A percentile compares a stretch with the other conserved stretches of the same genome.
Evolutionary conservation across 1,140 invertebrate species (phyloP).

Genomic region (Eulimnadia texana): DNA sequence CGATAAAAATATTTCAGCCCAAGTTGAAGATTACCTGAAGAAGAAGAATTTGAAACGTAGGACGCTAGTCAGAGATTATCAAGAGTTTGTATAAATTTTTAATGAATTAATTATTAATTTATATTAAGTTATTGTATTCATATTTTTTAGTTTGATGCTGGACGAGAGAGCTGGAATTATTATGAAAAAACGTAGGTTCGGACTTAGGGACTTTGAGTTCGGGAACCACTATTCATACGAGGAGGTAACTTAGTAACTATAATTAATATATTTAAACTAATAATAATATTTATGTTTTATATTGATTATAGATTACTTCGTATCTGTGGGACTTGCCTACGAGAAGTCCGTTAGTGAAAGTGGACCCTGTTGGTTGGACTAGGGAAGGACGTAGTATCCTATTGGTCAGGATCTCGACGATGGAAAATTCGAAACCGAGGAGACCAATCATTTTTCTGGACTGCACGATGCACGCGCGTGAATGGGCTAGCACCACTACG

Average conservation of each 20-base stretch:
- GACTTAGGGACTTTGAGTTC: constrained; percentile 13
- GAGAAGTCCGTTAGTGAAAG: neutral
- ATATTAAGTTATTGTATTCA: too few relatives aligned
- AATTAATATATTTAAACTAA: neutral
- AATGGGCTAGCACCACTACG: constrained; percentile 80
- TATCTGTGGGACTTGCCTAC: neutral
- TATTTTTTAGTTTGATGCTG: too few relatives aligned
- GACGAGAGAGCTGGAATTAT: too few relatives aligned
- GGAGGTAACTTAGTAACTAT: constrained; percentile 1
- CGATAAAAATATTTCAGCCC: too few relatives aligned
- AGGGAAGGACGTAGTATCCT: neutral
- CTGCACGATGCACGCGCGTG: constrained; percentile 70
- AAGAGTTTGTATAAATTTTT: too few relatives aligned
- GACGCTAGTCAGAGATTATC: too few relatives aligned
- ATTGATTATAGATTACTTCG: neutral
- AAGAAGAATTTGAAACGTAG: neutral
- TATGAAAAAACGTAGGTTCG: too few relatives aligned
- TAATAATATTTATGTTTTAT: too few relatives aligned
- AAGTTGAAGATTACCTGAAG: neutral
- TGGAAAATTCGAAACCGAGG: constrained; percentile 5
- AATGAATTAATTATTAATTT: too few relatives aligned
- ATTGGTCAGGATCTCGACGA: neutral
- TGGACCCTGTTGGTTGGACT: neutral
- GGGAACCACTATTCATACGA: constrained; percentile 14
- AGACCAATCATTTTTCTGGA: constrained; percentile 21